Base-by-base conservation (phyloP, 2,113 vertebrate genomes). In the Gnathonemus echidnorhynchus region DNA sequence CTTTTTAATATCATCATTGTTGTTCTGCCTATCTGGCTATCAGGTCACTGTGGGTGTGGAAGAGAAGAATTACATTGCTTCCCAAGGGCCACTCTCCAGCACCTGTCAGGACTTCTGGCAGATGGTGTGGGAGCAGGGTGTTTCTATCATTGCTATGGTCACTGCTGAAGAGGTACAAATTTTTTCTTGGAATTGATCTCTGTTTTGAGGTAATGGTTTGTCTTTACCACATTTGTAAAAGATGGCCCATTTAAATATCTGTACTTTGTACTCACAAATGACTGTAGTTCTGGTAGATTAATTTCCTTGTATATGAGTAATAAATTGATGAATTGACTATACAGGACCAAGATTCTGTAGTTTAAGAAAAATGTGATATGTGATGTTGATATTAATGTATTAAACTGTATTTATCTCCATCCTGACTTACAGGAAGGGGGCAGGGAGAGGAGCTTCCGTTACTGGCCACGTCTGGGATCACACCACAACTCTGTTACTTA, bases 61-160 rank as follows among this genome's bases (percentile, higher is more conserved):
- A 21, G 98, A 99, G 90, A 99, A 98, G 98, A 97, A 96, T 94
- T 99, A 99, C 90, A 98, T 99, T 80, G 97, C 98, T 89, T 96
- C 98, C 0, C 98, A 99, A 94, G 98, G 98, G 35, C 98, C 98
- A 3, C 92, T 99, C 90, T 95, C 97, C 21, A 97, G 96, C 87
- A 99, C 98, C 0, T 99, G 98, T 91, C 97, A 97, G 92, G 98
- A 99, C 92, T 99, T 99, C 93, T 99, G 98, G 98, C 98, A 99
- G 95, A 98, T 99, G 98, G 96, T 99, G 90, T 99, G 98, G 98
- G 98, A 99, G 86, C 98, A 99, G 95, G 96, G 97, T 7, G 95
- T 99, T 90, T 95, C 98, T 1, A 98, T 99, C 90, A 98, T 99
- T 90, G 97, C 98, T 46, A 99, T 99, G 98, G 98, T 99, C 90